Evolutionary conservation across 2,113 vertebrate genomes (phyloP), one percentile per base, ranked within the genome.

Genomic region (human): DNA sequence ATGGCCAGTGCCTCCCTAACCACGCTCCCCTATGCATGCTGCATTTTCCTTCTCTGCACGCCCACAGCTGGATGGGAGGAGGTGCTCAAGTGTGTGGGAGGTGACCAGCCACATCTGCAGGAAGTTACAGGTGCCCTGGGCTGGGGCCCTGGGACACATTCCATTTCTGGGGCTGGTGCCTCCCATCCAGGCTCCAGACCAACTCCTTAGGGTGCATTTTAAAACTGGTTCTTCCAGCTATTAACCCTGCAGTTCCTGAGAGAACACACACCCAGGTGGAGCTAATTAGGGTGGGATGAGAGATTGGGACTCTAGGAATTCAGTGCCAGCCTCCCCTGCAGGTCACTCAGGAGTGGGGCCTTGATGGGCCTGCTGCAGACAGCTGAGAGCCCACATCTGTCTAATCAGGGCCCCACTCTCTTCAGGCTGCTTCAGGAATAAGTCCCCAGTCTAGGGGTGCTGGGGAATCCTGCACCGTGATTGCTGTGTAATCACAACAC

Each of bases 221-320:
- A 94, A 94, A 96, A 96, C 97, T 1, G 17, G 96, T 97, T 97
- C 88, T 96, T 84, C 96, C 45, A 79, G 96, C 85, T 78, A 68
- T 90, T 94, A 89, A 89, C 76, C 50, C 84, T 75, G 25, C 64
- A 82, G 18, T 64, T 66, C 72, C 83, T 55, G 86, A 82, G 48
- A 30, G 48, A 59, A 50, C 55, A 72, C 25, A 87, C 38, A 83
- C 68, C 85, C 80, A 78, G 73, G 83, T 84, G n/a, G 80, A 57
- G 57, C 88, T 81, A 92, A 86, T 97, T 66, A 94, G 64, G 6
- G 52, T 90, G 83, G 91, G 83, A 38, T 7, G 1, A 43, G 45
- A 11, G 7, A 75, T 57, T 48, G 20, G 83, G 92, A 89, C 72
- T 94, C 96, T 61, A 96, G 91, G 92, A 85, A 87, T 88, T 89